Evolutionary conservation across 2,888 invertebrate genomes (phyloP).

Genomic region (Luffia ferchaultella): DNA sequence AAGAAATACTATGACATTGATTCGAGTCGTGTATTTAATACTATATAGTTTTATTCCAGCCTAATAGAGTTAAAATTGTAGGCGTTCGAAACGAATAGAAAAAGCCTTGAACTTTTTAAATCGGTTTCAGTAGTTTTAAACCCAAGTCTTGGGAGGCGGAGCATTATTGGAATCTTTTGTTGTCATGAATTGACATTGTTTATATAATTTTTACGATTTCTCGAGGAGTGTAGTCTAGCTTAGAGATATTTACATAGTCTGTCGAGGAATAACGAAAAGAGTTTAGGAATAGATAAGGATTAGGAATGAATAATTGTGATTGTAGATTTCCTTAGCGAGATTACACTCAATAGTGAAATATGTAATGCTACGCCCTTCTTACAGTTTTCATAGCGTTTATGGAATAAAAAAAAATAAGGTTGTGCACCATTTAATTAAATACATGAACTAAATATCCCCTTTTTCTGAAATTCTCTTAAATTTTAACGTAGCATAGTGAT

Average conservation of each 20-base stretch:
- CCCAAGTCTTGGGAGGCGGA: not conserved
- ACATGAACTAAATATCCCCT: conserved; percentile 52
- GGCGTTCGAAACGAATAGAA: not conserved
- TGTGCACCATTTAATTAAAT: conserved; percentile 64
- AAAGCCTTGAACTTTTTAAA: not conserved
- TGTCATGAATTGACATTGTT: no score
- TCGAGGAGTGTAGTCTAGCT: no score
- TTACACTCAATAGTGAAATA: not conserved
- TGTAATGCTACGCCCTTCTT: conserved; percentile 37
- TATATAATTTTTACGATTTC: no score
- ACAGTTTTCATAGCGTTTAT: conserved; percentile 47
- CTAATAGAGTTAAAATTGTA: not conserved
- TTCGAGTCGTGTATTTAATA: not conserved
- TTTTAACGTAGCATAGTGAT: conserved; percentile 55
- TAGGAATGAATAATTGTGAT: no score
- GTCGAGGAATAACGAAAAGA: no score
- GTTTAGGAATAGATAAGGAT: no score
- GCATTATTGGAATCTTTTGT: no score
- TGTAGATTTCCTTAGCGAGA: no score
- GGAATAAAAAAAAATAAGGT: conserved; percentile 52
- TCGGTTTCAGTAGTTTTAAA: not conserved
- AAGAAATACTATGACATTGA: conserved; percentile 26
- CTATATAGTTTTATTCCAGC: not conserved
- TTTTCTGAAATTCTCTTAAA: conserved; percentile 64
- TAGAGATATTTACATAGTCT: no score